Evolutionary conservation across 2,888 invertebrate genomes (phyloP), one percentile per base, ranked within the genome.

Genomic region (Tetranychus truncatus): DNA sequence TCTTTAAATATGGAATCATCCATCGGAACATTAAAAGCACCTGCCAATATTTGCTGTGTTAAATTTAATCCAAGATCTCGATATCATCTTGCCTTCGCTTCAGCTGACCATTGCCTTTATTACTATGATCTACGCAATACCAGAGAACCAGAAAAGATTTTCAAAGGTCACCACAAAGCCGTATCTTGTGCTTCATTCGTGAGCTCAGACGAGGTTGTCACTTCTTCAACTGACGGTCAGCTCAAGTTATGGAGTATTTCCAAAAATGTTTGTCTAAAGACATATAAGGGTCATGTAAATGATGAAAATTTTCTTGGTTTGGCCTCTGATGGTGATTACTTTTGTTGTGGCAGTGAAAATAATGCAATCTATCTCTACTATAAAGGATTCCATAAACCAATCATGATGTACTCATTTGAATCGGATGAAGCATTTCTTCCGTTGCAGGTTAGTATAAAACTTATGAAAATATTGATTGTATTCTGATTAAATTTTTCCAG

Each of bases 31-130:
- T 84, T 95, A 20, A 93, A 95, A 83, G 93, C 93, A 1, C 91
- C 91, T 83, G 94, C 93, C 77, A 95, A 95, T 84, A 93, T 95
- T 74, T 95, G 95, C 83, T 95, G 94, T 84, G 95, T 95, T n/a
- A 90, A 94, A 82, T 92, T 92, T 82, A 91, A 90, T 82, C 91
- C 91, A 1, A 85, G 87, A 77, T 91, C 90, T 78, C 89, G 91
- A 0, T 91, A 89, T 82, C 91, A 94, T 82, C 85, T 95, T 77
- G 93, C 94, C 1, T 95, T 94, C 84, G 95, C 95, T 18, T 92
- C 92, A n/a, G 95, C 95, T 44, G 95, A 95, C 84, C 95, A 95
- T 83, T 92, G 92, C 85, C 93, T 95, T 74, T 93, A 95, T 83
- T 94, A 95, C 82, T 95, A 94, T 83, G 95, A 95, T 84, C 85